Conservation (phyloP, 2,113 vertebrate genomes). For the Esox niger region DNA sequence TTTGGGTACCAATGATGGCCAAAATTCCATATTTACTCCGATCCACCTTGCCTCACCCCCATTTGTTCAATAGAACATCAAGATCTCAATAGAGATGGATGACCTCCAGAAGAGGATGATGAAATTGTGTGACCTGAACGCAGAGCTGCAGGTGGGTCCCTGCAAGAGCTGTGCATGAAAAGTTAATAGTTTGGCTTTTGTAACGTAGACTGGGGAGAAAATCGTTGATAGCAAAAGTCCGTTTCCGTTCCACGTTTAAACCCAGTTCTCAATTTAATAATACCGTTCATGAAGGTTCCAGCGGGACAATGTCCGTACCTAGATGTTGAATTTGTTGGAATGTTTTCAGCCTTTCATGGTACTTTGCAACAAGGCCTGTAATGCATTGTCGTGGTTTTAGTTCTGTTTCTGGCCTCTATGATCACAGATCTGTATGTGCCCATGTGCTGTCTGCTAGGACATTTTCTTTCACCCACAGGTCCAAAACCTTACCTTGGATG, state of each 20-base stretch:
- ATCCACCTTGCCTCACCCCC: neutral
- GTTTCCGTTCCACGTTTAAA: too few relatives aligned
- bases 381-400: too few relatives aligned
- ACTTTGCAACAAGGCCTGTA: too few relatives aligned
- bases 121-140: conserved; percentile 67
- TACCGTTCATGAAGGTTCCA: too few relatives aligned
- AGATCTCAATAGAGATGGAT: conserved; percentile 74
- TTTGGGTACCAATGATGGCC: neutral
- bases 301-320: too few relatives aligned
- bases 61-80: conserved; percentile 76
- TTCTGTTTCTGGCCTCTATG: too few relatives aligned
- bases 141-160: conserved; percentile 79
- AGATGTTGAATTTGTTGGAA: neutral
- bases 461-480: conserved; percentile 61
- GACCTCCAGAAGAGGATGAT: conserved; percentile 79
- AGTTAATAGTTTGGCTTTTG: too few relatives aligned
- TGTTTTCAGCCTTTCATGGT: neutral
- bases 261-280: too few relatives aligned
- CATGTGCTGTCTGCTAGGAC: neutral
- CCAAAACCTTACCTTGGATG: conserved; percentile 76
- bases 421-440: neutral
- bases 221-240: too few relatives aligned
- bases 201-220: too few relatives aligned
- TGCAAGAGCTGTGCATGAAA: neutral
- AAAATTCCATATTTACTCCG: neutral